Base-by-base conservation (phyloP, 2,888 invertebrate species). In the Rosalia funebris region DNA sequence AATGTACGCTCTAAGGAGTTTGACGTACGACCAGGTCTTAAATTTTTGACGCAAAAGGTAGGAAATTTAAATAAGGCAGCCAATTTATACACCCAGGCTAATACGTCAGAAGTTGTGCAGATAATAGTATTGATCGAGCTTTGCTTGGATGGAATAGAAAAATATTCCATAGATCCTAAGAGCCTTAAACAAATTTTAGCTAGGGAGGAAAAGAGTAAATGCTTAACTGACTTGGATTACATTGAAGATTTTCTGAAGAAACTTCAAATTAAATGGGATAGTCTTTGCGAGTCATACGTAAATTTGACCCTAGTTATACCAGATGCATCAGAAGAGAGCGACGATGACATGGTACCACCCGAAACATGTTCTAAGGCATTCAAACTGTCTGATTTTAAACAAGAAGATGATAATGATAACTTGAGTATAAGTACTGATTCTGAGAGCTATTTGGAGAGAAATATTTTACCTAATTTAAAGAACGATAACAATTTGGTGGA, bases 41-140 rank as follows among this genome's bases (percentile, higher is more conserved):
- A 97, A 80, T 96, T 97, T 79, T 86, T 97, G 1, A 89, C 96
- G 63, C 96, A 97, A 81, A 96, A 96, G 83, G 95, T 95, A 0
- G 93, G 92, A 0, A 92, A 91, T 75, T 86, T 94, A 65, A 91
- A 91, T 60, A 88, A 91, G 71, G 93, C 94, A 2, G 94, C 95
- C 1, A 95, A 95, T 81, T 83, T 95, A n/a, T 95, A 95, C 78
- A 92, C 92, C 61, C 96, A 96, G 82, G 93, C 95, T 7, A 94
- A 95, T 25, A 93, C 95, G 0, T 92, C 95, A 0, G 95, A 95
- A 90, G 91, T 95, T 36, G 91, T 96, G 14, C 92, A 93, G 81
- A 89, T 93, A 50, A 92, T 95, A 61, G 89, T 94, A 0, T 82
- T 96, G 36, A 91, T 96, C 31, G 95, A 96, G 77, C 86, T 95